Percentiles rank a stretch among this genome's conserved stretches.
Evolutionary conservation across 2,888 invertebrate species (phyloP).

Genomic region (Acanthoscelides obtectus): DNA sequence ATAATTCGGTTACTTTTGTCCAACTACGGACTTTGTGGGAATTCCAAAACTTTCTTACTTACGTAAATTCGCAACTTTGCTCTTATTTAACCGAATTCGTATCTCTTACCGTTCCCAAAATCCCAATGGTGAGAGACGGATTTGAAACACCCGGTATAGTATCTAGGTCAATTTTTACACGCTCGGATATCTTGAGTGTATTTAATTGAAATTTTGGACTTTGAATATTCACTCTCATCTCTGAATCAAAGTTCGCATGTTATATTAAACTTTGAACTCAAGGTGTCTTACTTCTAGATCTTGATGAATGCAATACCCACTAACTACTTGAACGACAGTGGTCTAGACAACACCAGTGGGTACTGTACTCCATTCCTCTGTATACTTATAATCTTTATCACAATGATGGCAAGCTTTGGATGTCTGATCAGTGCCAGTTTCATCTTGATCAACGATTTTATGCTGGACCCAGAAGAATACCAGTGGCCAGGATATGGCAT

Average conservation of each 20-base stretch:
- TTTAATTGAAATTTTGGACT: no score
- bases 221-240: no score
- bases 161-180: no score
- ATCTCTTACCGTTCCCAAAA: no score
- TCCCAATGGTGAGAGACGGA: no score
- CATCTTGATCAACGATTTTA: conserved; percentile 33
- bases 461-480: conserved; percentile 20
- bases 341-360: conserved; percentile 15
- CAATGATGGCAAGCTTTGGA: conserved; percentile 33
- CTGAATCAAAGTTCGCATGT: background rate
- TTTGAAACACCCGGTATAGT: no score
- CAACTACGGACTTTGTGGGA: no score
- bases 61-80: no score
- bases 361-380: conserved; percentile 24
- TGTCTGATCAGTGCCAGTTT: conserved; percentile 31
- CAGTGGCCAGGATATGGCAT: conserved; percentile 35
- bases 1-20: no score
- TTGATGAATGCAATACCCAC: conserved; percentile 29
- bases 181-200: no score
- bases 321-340: conserved; percentile 22
- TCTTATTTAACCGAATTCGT: no score
- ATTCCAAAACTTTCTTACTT: no score
- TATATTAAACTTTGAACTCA: background rate
- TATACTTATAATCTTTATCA: conserved; percentile 26
- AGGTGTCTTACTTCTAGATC: conserved; percentile 8